A percentile compares a stretch with the other conserved stretches of the same genome.
phyloP scores from a whole-genome alignment of 2,888 invertebrate species.

The Thereva nobilitata region DNA sequence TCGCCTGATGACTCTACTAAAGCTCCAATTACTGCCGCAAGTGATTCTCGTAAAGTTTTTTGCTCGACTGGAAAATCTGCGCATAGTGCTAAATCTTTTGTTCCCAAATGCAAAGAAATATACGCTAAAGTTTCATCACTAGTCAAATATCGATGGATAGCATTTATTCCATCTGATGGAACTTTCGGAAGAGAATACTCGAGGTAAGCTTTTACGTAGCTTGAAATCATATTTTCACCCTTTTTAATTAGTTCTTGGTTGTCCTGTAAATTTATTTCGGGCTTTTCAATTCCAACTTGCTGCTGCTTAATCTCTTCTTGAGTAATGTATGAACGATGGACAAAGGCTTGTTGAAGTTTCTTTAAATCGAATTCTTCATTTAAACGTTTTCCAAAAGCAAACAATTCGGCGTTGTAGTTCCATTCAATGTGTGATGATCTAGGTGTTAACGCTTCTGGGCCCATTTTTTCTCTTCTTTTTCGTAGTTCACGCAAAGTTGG shows the following conservation, averaged over 20 bases:
- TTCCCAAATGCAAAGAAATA: conserved; percentile 76
- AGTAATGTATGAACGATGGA: conserved; percentile 75
- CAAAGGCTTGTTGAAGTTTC: conserved; percentile 75
- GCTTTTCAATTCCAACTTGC: conserved; percentile 69
- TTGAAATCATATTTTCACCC: conserved; percentile 70
- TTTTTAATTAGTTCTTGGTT: conserved; percentile 70
- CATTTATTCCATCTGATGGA: conserved; percentile 75
- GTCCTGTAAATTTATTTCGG: conserved; percentile 64
- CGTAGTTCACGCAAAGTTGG: conserved; percentile 70
- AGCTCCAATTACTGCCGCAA: conserved; percentile 82
- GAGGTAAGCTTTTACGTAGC: conserved; percentile 72
- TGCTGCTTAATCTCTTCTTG: conserved; percentile 71
- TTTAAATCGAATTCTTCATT: conserved; percentile 78
- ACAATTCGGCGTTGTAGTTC: conserved; percentile 87
- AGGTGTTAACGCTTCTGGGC: conserved; percentile 60
- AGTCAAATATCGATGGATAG: conserved; percentile 68
- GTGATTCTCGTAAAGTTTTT: conserved; percentile 69
- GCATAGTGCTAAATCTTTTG: conserved; percentile 79
- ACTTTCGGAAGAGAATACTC: conserved; percentile 70
- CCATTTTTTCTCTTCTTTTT: conserved; percentile 63
- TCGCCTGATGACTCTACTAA: conserved; percentile 69
- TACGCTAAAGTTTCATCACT: conserved; percentile 70
- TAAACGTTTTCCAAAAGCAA: conserved; percentile 82
- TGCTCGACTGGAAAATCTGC: conserved; percentile 68
- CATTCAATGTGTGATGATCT: conserved; percentile 76